Conservation (phyloP, 2,113 vertebrate species). For the Neofelis nebulosa region DNA sequence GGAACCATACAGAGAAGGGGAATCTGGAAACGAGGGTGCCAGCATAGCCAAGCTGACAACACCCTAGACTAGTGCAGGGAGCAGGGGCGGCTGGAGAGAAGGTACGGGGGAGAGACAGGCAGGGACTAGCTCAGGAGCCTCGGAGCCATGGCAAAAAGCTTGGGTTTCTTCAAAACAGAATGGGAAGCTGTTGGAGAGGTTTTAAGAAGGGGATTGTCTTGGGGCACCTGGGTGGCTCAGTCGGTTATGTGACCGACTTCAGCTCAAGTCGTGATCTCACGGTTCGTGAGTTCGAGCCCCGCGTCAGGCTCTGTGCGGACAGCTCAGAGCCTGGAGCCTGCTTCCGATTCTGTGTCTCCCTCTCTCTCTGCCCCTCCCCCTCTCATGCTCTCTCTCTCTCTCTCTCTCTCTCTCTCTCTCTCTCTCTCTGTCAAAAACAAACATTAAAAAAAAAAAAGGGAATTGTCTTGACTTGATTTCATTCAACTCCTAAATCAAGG, state of each 20-base stretch:
- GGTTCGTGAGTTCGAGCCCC: too few species aligned
- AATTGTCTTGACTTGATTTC: neutral
- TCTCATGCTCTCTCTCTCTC: too few species aligned
- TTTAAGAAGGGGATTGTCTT: neutral
- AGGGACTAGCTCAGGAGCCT: neutral
- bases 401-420: too few species aligned
- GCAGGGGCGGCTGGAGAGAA: neutral
- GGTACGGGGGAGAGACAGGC: accelerated
- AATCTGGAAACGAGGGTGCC: neutral
- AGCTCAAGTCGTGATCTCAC: too few species aligned
- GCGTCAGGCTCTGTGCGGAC: too few species aligned
- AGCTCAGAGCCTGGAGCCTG: too few species aligned
- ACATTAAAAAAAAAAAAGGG: too few species aligned
- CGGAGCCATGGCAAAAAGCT: neutral
- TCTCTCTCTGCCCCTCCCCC: too few species aligned
- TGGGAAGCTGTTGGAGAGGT: neutral
- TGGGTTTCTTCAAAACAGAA: neutral
- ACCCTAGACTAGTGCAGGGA: neutral
- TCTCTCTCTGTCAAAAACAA: too few species aligned
- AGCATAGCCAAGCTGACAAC: neutral
- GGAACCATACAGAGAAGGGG: neutral
- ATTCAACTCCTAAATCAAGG: neutral
- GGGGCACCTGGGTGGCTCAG: too few species aligned
- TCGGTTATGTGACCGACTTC: too few species aligned
- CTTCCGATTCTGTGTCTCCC: too few species aligned